Conservation (phyloP, 1,140 invertebrate genomes). For the Hesperophylax magnus region DNA sequence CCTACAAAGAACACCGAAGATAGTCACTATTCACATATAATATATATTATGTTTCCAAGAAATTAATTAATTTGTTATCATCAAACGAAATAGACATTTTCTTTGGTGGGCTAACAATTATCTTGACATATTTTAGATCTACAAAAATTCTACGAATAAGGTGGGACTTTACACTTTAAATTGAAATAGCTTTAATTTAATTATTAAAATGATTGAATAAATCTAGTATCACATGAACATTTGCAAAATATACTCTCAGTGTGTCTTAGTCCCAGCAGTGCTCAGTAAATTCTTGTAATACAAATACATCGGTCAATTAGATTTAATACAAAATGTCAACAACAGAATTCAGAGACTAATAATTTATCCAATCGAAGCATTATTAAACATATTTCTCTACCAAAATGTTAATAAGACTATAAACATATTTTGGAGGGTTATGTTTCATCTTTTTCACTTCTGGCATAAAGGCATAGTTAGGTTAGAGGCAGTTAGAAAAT, state of each 20-base stretch:
- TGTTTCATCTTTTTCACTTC: too few species aligned
- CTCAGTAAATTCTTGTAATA: neutral
- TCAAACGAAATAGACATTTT: conserved; percentile 6
- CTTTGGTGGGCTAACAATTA: conserved; percentile 17
- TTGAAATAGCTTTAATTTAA: conserved; percentile 34
- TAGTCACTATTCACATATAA: too few species aligned
- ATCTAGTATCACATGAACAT: conserved; percentile 41
- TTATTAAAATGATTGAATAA: conserved; percentile 32
- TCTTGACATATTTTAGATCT: neutral
- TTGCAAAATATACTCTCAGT: conserved; percentile 35
- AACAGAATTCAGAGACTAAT: neutral
- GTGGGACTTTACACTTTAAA: conserved; percentile 11
- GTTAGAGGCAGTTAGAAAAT: too few species aligned
- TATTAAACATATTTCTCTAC: too few species aligned
- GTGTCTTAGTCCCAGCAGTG: neutral
- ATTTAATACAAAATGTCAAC: neutral
- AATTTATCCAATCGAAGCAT: too few species aligned
- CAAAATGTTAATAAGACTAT: too few species aligned
- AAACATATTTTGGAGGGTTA: too few species aligned
- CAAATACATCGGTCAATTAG: neutral
- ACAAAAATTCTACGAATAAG: conserved; percentile 17
- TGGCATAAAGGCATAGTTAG: too few species aligned
- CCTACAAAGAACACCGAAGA: too few species aligned
- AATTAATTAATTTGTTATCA: neutral
- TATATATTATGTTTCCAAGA: neutral